These are phyloP conservation scores for Ceratothoa steindachneri DNA, from an alignment of 2,888 invertebrate genomes.

Conservation along the genomic window DNA sequence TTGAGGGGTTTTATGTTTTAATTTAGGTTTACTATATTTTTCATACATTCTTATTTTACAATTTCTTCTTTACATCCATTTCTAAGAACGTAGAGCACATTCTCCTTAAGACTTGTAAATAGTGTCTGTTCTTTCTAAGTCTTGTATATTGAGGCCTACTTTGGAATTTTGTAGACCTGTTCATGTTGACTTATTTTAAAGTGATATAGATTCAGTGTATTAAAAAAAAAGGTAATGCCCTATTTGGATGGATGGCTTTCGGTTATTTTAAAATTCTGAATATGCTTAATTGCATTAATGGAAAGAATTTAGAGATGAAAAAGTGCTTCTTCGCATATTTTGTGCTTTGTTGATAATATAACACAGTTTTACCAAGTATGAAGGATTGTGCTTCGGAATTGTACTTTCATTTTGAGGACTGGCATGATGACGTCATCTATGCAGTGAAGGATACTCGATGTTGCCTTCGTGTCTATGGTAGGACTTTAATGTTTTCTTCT, in stretches of 20 bases:
- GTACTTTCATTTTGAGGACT: too few relatives aligned
- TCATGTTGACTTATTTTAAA: not conserved
- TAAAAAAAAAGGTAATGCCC: not conserved
- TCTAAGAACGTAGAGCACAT: not conserved
- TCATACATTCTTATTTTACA: not conserved
- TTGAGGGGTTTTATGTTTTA: not conserved
- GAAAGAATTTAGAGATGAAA: not conserved
- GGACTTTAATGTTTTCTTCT: not conserved
- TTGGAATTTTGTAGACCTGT: not conserved
- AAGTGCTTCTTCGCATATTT: not conserved
- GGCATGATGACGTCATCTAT: not conserved
- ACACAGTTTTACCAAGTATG: not conserved
- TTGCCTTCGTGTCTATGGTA: not conserved
- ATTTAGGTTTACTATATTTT: not conserved
- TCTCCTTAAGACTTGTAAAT: not conserved
- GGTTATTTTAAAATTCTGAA: not conserved
- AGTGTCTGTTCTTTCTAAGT: not conserved
- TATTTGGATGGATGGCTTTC: not conserved
- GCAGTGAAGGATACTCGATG: not conserved
- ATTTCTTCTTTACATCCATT: not conserved
- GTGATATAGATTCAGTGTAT: not conserved
- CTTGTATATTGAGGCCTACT: not conserved
- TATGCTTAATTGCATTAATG: not conserved
- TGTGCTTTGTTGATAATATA: not conserved
- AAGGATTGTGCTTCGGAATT: not conserved